phyloP scores from a whole-genome alignment of 2,888 invertebrate species.

The Cephus nigrinus region DNA sequence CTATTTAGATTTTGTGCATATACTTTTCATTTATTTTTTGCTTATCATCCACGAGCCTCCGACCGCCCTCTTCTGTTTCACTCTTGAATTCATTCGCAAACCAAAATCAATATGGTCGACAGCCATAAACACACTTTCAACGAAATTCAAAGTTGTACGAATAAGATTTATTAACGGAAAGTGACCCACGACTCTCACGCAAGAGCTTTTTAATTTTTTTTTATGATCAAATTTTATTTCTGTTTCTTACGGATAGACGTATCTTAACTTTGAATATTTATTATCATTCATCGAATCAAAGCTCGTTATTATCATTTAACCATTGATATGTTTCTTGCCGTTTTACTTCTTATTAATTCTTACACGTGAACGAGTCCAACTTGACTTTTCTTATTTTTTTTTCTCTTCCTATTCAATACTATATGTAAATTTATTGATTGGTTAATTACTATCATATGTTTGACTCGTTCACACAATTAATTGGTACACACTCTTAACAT shows the following conservation, averaged over 20 bases:
- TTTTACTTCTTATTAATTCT: not conserved
- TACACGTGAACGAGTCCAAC: not conserved
- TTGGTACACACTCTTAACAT: slow-evolving; percentile 26
- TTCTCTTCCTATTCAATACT: not conserved
- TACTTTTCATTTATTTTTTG: not conserved
- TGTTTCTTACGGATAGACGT: not conserved
- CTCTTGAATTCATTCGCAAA: not conserved
- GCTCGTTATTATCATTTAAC: not conserved
- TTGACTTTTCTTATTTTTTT: not conserved
- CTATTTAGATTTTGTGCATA: not conserved
- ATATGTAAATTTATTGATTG: not conserved
- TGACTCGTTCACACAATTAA: slow-evolving; percentile 25
- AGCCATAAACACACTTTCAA: not conserved
- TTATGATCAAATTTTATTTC: not conserved
- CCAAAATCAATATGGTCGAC: not conserved
- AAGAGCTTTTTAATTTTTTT: not conserved
- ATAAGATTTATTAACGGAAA: not conserved
- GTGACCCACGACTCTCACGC: not conserved
- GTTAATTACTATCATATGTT: slow-evolving; percentile 9
- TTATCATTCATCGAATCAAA: not conserved
- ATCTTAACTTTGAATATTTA: not conserved
- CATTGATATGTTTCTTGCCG: not conserved
- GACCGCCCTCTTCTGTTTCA: not conserved
- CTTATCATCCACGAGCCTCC: not conserved
- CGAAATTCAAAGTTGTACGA: not conserved